These are phyloP conservation scores for Phainopepla nitens DNA, from an alignment of 2,113 vertebrate species.

Conservation along the genomic window DNA sequence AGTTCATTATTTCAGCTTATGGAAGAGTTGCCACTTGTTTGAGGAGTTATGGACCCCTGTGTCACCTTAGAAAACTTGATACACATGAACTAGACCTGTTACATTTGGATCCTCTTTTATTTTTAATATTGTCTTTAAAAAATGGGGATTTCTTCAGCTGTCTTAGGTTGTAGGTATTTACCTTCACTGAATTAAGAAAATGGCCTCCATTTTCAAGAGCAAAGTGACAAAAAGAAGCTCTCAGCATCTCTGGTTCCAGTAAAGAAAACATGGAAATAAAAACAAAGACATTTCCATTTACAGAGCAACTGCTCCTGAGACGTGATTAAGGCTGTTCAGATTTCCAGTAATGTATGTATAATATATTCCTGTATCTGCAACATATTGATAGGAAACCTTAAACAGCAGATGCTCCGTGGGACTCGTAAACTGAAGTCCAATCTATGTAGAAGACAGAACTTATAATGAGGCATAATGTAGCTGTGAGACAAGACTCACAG, in stretches of 20 bases:
- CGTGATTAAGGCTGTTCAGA: not conserved
- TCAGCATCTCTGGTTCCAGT: not conserved
- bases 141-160: not conserved
- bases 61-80: not conserved
- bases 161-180: not conserved
- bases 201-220: not conserved
- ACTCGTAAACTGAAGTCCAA: constrained; percentile 18
- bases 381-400: not conserved
- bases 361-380: constrained; percentile 36
- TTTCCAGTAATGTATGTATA: constrained; percentile 20
- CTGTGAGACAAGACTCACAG: constrained; percentile 64
- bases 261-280: not conserved
- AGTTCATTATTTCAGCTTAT: not conserved
- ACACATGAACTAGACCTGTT: not conserved
- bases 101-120: not conserved
- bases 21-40: not conserved
- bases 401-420: constrained; percentile 10
- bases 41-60: not conserved
- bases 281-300: not conserved
- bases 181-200: not conserved
- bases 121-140: not conserved
- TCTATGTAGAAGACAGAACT: constrained; percentile 36
- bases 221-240: not conserved
- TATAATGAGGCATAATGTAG: constrained; percentile 64
- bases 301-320: not conserved